Evolutionary conservation across 1,140 invertebrate species (phyloP), one percentile per base, ranked within the genome.

Genomic region (Drosophila parvula): DNA sequence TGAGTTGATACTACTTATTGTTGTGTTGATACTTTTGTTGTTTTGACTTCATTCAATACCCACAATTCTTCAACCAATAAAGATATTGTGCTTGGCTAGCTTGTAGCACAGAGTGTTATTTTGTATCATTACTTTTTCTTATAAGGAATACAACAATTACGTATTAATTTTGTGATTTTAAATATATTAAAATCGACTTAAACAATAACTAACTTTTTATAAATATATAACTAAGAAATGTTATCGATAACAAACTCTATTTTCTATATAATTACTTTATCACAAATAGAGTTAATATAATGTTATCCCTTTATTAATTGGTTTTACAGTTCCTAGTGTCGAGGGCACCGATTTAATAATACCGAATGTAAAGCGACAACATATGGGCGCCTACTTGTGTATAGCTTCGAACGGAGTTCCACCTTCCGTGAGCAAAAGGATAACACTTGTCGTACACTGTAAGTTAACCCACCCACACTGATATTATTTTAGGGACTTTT

Each of bases 331-430:
- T 27, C 63, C 91, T 14, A 94, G 92, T 57, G 93, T 97, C 18
- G 96, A 97, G 73, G 96, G 97, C 4, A 93, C 95, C 38, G 93
- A 95, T 45, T 93, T 98, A 80, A 95, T 96, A 81, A 95, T 98
- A 83, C 96, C 94, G 36, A 94, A 95, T 90, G 96, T 98, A 11
- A 97, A 95, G 76, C 94, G 97, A 32, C 94, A 96, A 16, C 96
- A 98, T 82, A 98, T 98, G 95, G 97, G 97, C 7, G 95, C 96
- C 7, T 98, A 97, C 92, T 92, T 98, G 11, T 98, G 97, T 91
- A 98, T 98, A 58, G 97, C 96, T 14, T 96, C 96, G 12, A 97
- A 97, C 84, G 96, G 96, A 9, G 95, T 98, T 4, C 97, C 97
- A 4, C 97, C 97, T 1, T 95, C 96, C 3, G 96, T 97, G 59